Percentiles rank a stretch among this genome's conserved stretches.
Evolutionary conservation across 1,140 invertebrate species (phyloP).

Genomic region (Sipha flava): DNA sequence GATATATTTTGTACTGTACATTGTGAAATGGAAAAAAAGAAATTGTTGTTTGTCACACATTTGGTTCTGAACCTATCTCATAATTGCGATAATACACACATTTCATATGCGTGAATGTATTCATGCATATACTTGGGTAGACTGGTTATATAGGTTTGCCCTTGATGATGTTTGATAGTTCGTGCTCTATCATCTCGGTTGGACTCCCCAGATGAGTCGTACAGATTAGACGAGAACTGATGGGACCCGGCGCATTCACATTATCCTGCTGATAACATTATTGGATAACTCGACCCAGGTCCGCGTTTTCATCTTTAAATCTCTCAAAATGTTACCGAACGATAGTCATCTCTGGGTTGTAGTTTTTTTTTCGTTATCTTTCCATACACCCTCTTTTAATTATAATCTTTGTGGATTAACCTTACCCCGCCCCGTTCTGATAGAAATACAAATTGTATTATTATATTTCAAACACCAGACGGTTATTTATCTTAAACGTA

Average conservation of each 20-base stretch:
- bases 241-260: slow-evolving; percentile 24
- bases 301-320: slow-evolving; percentile 21
- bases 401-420: slow-evolving; percentile 8
- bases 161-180: slow-evolving; percentile 32
- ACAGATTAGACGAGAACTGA: slow-evolving; percentile 14
- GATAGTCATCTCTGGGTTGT: slow-evolving; percentile 21
- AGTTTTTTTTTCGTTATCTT: slow-evolving; percentile 16
- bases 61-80: slow-evolving; percentile 10
- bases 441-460: not conserved
- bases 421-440: not conserved
- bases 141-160: slow-evolving; percentile 31
- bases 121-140: not conserved
- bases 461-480: not conserved
- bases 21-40: not conserved
- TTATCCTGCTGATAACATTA: slow-evolving; percentile 30
- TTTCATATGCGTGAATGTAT: not conserved
- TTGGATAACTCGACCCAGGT: slow-evolving; percentile 15
- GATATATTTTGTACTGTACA: not conserved
- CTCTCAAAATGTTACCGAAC: slow-evolving; percentile 25
- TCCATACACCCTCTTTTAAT: slow-evolving; percentile 14
- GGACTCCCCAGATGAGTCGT: slow-evolving; percentile 28
- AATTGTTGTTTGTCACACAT: slow-evolving; percentile 10
- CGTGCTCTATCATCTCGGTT: slow-evolving; percentile 32
- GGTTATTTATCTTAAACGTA: not conserved
- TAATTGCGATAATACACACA: slow-evolving; percentile 4